Base-by-base conservation (phyloP, 2,797 vertebrate species). In the Ptychadena robeensis region DNA sequence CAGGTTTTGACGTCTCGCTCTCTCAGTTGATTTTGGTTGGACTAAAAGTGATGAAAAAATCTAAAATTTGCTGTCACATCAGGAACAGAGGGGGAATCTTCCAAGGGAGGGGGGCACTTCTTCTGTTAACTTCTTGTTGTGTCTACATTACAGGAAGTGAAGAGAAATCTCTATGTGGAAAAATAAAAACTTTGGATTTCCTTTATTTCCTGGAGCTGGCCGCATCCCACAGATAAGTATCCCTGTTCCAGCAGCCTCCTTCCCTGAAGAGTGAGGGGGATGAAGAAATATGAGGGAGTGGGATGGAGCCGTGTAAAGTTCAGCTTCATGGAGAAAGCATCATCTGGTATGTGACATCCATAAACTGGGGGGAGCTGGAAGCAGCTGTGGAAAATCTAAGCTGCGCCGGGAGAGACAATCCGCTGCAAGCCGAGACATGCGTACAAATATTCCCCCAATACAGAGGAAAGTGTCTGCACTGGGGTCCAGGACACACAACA, bases 221-320 rank as follows among this genome's bases (percentile, higher is more conserved):
- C 44, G 14, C 14, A 18, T 48, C 12, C n/a, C 18, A n/a, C 44
- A 53, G 18, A 4, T 25, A 4, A 10, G 32, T 9, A n/a, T 9
- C 10, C 63, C 2, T 53, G 22, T 31, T 15, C n/a, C 66, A 86
- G 74, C 40, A 79, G 25, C 32, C 61, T 76, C 44, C 8, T 15
- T 63, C 63, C 35, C 38, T 81, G 68, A 34, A 85, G 3, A 25
- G 69, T 71, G n/a, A 64, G 85, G 80, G 61, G 59, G 73, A 82
- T 82, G 14, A 86, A 90, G 85, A 86, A 90, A 90, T 82, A 82
- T 2, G 35, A 89, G 86, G 81, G 11, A 57, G 77, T 67, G 73
- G 86, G 88, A 79, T 3, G 77, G 66, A 84, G 63, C n/a, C 61
- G 83, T 44, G 11, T 72, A 68, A 85, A 87, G 30, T 79, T 87